Conservation (phyloP, 2,888 invertebrate genomes). For the Lasioglossum morio region DNA sequence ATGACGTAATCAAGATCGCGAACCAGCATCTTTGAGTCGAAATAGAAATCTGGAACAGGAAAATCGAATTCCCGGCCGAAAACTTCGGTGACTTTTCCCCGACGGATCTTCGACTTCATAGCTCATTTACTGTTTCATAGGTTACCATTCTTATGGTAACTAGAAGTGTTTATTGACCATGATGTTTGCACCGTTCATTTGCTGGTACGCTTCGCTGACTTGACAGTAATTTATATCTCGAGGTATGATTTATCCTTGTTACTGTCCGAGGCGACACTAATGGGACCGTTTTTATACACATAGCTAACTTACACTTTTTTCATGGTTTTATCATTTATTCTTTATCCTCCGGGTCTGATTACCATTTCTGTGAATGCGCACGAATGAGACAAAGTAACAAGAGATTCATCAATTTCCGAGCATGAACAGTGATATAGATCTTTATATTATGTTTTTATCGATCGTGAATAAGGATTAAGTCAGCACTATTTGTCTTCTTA, state of each 20-base stretch:
- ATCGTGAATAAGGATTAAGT: not conserved
- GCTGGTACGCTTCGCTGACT: not conserved
- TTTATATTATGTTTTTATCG: not conserved
- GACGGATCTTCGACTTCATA: not conserved
- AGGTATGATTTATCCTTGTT: not conserved
- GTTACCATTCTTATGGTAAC: not conserved
- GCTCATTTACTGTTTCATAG: not conserved
- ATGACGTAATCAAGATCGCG: constrained; percentile 15
- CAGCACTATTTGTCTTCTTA: too few relatives aligned
- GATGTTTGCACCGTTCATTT: not conserved
- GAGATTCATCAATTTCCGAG: not conserved
- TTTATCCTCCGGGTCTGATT: not conserved
- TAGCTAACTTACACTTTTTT: not conserved
- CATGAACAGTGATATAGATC: not conserved
- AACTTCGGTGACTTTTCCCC: not conserved
- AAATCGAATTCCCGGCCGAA: not conserved
- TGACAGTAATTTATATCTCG: not conserved
- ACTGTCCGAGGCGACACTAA: not conserved
- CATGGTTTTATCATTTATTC: not conserved
- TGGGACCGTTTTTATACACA: not conserved
- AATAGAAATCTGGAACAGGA: constrained; percentile 12
- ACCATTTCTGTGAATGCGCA: not conserved
- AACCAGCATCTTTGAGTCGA: not conserved
- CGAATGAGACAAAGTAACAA: not conserved
- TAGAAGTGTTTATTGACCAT: not conserved